phyloP scores from a whole-genome alignment of 2,797 vertebrate species.

The Chelon auratus region DNA sequence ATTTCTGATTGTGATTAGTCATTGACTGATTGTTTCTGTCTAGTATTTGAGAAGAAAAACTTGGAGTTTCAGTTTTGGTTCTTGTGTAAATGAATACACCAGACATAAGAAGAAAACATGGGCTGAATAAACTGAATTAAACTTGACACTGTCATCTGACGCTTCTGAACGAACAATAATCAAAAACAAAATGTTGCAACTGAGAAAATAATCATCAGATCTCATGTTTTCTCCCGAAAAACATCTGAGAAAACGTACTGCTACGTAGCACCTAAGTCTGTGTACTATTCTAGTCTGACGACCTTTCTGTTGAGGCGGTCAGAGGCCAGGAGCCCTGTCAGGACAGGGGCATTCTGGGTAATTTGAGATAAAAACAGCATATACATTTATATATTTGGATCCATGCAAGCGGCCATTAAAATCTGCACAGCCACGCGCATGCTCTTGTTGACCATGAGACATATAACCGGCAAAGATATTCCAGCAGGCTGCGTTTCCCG shows the following conservation, averaged over 20 bases:
- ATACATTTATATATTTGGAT: background rate
- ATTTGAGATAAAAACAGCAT: slow-evolving; percentile 21
- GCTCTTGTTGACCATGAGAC: background rate
- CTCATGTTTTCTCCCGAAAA: too few relatives aligned
- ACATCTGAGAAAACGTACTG: background rate
- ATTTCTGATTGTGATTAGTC: too few relatives aligned
- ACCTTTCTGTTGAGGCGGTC: slow-evolving; percentile 21
- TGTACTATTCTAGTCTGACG: slow-evolving; percentile 31
- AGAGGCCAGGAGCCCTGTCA: slow-evolving; percentile 26
- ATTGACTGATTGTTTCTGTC: background rate
- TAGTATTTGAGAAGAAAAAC: background rate
- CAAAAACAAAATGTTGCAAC: background rate
- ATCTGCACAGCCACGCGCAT: background rate
- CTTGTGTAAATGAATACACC: background rate
- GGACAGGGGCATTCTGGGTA: slow-evolving; percentile 33
- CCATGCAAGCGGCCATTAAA: background rate
- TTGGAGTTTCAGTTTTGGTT: background rate
- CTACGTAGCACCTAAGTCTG: background rate
- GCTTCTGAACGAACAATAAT: background rate
- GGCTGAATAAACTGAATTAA: too few relatives aligned
- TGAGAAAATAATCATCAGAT: background rate
- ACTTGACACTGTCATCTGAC: background rate
- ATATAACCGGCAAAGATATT: background rate
- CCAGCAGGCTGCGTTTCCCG: slow-evolving; percentile 35
- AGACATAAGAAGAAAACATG: background rate